Conservation (phyloP, 2,113 vertebrate species). For the Hippoglossus stenolepis region DNA sequence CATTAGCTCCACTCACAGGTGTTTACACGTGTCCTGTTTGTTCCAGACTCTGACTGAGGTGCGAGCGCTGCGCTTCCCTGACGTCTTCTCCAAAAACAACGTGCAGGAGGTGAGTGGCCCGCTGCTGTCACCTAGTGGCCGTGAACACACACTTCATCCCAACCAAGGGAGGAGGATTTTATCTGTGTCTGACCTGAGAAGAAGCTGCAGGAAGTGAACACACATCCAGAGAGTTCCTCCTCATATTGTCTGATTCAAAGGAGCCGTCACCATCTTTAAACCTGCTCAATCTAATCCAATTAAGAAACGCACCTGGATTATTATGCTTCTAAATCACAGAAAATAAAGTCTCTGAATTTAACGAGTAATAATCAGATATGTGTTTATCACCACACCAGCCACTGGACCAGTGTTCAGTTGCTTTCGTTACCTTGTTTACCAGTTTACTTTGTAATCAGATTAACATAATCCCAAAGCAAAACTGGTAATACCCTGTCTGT, state of each 20-base stretch:
- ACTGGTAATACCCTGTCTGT: slow-evolving; percentile 32
- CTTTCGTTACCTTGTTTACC: slow-evolving; percentile 24
- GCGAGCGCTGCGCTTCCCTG: slow-evolving; percentile 89
- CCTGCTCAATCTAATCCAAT: slow-evolving; percentile 6
- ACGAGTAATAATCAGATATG: neutral
- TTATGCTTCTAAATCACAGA: neutral
- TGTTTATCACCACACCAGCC: neutral
- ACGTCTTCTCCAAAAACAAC: slow-evolving; percentile 90
- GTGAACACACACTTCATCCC: neutral
- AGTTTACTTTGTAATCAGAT: slow-evolving; percentile 60
- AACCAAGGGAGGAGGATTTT: neutral
- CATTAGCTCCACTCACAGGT: slow-evolving; percentile 55
- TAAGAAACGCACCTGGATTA: neutral
- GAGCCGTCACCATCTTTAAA: neutral
- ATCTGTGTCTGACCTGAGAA: neutral
- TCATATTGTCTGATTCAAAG: neutral
- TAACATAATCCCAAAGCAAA: slow-evolving; percentile 60
- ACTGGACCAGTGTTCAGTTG: neutral
- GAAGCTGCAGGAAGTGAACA: neutral
- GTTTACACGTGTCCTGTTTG: slow-evolving; percentile 50
- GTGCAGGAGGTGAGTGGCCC: slow-evolving; percentile 87
- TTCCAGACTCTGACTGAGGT: slow-evolving; percentile 93
- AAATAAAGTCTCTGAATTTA: neutral
- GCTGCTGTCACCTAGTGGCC: slow-evolving; percentile 61
- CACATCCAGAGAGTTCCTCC: neutral